These are phyloP conservation scores for Uloborus plumipes DNA, from an alignment of 2,888 invertebrate species.

Conservation along the genomic window DNA sequence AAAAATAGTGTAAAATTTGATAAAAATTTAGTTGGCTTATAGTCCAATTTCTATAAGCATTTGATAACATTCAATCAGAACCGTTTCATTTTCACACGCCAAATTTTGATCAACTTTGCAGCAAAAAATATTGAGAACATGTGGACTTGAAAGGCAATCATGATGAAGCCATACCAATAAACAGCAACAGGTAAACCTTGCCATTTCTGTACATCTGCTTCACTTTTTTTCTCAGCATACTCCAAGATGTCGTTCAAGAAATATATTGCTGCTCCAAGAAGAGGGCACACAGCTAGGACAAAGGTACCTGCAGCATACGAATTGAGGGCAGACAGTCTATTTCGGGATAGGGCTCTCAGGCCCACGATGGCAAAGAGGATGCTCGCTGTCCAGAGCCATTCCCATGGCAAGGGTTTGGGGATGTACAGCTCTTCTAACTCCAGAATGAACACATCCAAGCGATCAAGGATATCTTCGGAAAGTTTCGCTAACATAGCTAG, in stretches of 20 bases:
- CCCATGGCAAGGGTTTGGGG: constrained; percentile 92
- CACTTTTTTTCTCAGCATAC: constrained; percentile 80
- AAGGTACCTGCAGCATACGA: constrained; percentile 86
- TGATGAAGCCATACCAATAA: constrained; percentile 91
- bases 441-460: constrained; percentile 92
- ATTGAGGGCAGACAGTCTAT: constrained; percentile 80
- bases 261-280: constrained; percentile 84
- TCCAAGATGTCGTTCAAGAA: constrained; percentile 88
- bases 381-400: constrained; percentile 92
- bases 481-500: constrained; percentile 92
- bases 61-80: constrained; percentile 11
- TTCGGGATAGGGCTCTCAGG: constrained; percentile 86
- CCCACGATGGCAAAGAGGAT: constrained; percentile 87
- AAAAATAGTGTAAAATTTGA: no score
- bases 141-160: constrained; percentile 89
- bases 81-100: constrained; percentile 73
- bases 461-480: constrained; percentile 90
- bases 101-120: constrained; percentile 84
- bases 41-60: no score
- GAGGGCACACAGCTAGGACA: constrained; percentile 84
- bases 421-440: constrained; percentile 93
- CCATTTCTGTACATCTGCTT: constrained; percentile 82
- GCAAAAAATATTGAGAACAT: constrained; percentile 88
- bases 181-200: constrained; percentile 92
- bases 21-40: no score